phyloP scores from a whole-genome alignment of 1,140 invertebrate species.

The Drosophila hydei region DNA sequence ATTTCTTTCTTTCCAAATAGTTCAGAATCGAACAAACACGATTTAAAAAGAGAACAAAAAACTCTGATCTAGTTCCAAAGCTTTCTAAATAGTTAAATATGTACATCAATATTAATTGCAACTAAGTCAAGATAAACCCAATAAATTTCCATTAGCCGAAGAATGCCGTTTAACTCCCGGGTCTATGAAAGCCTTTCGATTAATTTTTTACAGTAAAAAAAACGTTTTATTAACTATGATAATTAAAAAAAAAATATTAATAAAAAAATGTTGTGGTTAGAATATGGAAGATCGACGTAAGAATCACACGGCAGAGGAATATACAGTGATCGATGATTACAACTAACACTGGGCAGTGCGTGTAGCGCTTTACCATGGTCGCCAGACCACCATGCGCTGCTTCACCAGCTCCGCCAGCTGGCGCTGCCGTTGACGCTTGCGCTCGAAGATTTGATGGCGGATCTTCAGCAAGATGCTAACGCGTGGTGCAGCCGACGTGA shows the following conservation, averaged over 20 bases:
- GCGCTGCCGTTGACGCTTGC: conserved; percentile 67
- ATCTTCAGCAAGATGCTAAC: conserved; percentile 77
- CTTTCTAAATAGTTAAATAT: too few species aligned
- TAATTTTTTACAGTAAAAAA: conserved; percentile 28
- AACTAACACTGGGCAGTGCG: conserved; percentile 23
- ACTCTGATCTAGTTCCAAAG: too few species aligned
- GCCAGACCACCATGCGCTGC: conserved; percentile 70
- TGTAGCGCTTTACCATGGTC: conserved; percentile 65
- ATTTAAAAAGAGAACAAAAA: too few species aligned
- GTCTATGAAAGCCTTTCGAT: too few species aligned
- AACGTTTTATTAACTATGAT: conserved; percentile 41
- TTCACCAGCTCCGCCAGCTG: conserved; percentile 59
- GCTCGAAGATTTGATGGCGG: conserved; percentile 77
- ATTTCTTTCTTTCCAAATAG: too few species aligned
- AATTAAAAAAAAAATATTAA: conserved; percentile 2
- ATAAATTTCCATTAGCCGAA: too few species aligned
- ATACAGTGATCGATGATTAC: conserved; percentile 47
- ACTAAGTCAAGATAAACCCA: too few species aligned
- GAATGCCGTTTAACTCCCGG: too few species aligned
- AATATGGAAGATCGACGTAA: conserved; percentile 66
- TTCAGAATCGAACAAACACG: too few species aligned
- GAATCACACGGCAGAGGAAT: conserved; percentile 68
- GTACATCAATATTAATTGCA: too few species aligned
- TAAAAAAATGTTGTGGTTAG: background rate
- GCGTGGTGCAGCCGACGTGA: conserved; percentile 36